These are phyloP conservation scores for Synanthedon myopaeformis DNA, from an alignment of 2,888 invertebrate species.

Conservation along the genomic window DNA sequence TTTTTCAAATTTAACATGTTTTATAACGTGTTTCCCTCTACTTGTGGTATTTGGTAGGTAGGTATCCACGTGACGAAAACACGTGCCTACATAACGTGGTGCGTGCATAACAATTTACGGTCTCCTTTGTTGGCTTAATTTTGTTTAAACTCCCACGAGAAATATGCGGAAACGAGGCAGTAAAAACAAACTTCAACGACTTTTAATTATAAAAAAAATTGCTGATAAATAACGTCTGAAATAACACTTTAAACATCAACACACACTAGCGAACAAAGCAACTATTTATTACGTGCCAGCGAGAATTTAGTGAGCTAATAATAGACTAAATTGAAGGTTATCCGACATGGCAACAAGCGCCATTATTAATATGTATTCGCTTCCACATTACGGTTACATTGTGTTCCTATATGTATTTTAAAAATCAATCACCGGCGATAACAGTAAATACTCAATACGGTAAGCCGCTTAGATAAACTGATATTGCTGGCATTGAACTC, in stretches of 20 bases:
- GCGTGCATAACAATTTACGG: conserved; percentile 20
- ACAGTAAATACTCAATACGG: conserved; percentile 1
- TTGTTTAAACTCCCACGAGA: conserved; percentile 15
- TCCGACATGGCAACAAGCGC: conserved; percentile 15
- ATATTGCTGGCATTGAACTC: neutral
- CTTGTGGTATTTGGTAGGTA: neutral
- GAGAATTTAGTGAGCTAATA: conserved; percentile 3
- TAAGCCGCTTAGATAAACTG: conserved; percentile 2
- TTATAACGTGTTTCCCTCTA: neutral
- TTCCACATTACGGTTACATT: conserved; percentile 5
- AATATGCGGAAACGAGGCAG: conserved; percentile 12
- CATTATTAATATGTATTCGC: conserved; percentile 7
- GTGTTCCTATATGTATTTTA: neutral
- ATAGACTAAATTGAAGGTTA: conserved; percentile 15
- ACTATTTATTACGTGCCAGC: neutral
- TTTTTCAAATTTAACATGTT: neutral
- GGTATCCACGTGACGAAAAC: conserved; percentile 22
- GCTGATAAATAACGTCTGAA: neutral
- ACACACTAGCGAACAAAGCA: neutral
- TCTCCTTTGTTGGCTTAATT: conserved; percentile 17
- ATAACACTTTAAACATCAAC: neutral
- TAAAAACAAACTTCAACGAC: conserved; percentile 1
- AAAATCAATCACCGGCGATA: conserved; percentile 3
- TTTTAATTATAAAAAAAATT: too few relatives aligned
- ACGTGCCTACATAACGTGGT: conserved; percentile 16